Evolutionary conservation across 1,140 invertebrate genomes (phyloP), one percentile per base, ranked within the genome.

Genomic region (Prorops nasuta): DNA sequence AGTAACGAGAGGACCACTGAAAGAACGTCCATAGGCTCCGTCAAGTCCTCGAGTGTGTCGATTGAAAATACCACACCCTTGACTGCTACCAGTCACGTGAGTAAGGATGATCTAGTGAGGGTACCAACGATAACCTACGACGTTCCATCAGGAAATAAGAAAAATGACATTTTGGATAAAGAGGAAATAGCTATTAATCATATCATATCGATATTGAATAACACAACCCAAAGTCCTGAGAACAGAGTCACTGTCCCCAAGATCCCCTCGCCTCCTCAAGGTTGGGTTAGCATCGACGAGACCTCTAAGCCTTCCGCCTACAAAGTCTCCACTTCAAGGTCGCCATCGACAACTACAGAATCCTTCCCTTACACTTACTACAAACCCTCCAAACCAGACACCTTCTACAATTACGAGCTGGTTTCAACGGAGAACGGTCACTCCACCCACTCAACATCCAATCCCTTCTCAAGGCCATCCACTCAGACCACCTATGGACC

Each of bases 201-300:
- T 16, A 87, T 87, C 8, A 84, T 87, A 44, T 80, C 84, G 21
- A 85, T 86, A 66, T 60, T 87, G 12, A 86, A 86, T 56, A 80
- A 83, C 15, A 81, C 79, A n/a, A 79, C 74, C 44, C 79, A 79
- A 14, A 71, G 64, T 14, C 36, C 66, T 0, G 65, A 62, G 0
- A 58, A 63, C 0, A 64, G 66, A 44, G 24, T 63, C 59, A 69
- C 49, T 0, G 55, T 66, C 0, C 70, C 58, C 2, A 60, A 53
- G 7, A 63, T 67, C 9, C 68, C 77, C 8, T 69, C 78, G n/a
- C 56, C 76, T 28, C 31, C 76, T 60, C 67, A 82, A 46, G 68
- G 80, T 49, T 78, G 78, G 80, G 65, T 82, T 52, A 77, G 75
- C 58, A 56, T 79, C 18, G 72, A 79, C 20, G 73, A 74, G 7